Evolutionary conservation across 2,888 invertebrate species (phyloP).

Genomic region (Limnephilus marmoratus): DNA sequence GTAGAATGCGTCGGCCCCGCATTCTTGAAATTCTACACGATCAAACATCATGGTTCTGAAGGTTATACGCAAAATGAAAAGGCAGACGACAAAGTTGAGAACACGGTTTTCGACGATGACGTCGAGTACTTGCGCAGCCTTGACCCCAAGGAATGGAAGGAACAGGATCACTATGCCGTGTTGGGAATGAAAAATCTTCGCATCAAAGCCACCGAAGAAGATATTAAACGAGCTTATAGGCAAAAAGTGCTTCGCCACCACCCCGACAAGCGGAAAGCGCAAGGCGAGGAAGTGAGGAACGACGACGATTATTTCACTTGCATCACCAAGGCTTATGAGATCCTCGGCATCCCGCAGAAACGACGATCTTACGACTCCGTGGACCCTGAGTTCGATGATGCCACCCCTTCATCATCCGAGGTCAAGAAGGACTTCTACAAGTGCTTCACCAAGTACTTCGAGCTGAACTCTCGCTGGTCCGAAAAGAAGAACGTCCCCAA

Average conservation of each 20-base stretch:
- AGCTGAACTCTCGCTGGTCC: conserved; percentile 93
- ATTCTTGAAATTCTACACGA: conserved; percentile 75
- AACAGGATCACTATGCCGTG: conserved; percentile 98
- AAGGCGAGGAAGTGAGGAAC: conserved; percentile 90
- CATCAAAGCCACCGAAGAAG: conserved; percentile 91
- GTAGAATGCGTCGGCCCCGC: conserved; percentile 77
- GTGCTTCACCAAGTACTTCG: conserved; percentile 82
- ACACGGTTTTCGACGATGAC: conserved; percentile 77
- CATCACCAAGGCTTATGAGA: conserved; percentile 98
- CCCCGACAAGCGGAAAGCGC: conserved; percentile 97
- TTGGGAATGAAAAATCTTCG: conserved; percentile 91
- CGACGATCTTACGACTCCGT: conserved; percentile 97
- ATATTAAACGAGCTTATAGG: conserved; percentile 95
- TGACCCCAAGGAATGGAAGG: conserved; percentile 98
- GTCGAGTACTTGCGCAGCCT: conserved; percentile 90
- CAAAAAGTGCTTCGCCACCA: conserved; percentile 96
- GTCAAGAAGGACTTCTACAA: conserved; percentile 89
- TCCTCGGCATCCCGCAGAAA: conserved; percentile 86
- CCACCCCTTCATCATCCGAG: conserved; percentile 85
- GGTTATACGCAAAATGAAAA: conserved; percentile 73
- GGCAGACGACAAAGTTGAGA: conserved; percentile 74
- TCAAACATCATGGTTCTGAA: conserved; percentile 76
- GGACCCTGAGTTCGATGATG: conserved; percentile 95
- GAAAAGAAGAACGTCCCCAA: conserved; percentile 90
- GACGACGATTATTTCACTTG: conserved; percentile 99